Base-by-base conservation (phyloP, 1,140 invertebrate genomes). In the Drosophila mojavensis region DNA sequence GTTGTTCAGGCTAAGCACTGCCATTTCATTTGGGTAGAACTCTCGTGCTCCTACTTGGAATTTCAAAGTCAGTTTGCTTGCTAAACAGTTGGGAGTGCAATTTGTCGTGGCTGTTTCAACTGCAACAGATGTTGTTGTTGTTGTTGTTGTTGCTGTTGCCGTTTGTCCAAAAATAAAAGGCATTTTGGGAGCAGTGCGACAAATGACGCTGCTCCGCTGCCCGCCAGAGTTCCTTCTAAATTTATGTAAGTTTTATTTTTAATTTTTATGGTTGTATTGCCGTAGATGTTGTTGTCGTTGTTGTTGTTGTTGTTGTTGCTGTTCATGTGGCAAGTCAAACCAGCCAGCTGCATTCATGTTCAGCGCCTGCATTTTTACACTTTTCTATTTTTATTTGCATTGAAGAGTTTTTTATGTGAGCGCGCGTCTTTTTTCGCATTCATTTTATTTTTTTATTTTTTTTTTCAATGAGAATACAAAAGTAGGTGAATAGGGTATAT, bases 221-320 rank as follows among this genome's bases (percentile, higher is more conserved):
- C 36, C 10, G 36, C 36, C 69, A 33, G 67, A 59, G 61, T 54
- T 53, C 71, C 69, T 86, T 79, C 79, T 82, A 83, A 88, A 88
- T 89, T 88, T 88, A 88, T 88, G 84, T 89, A 88, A 88, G 84
- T 89, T 88, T 88, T 88, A 88, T 88, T 88, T 88, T 89, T 79
- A 86, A 80, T 88, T 88, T 39, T 80, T 54, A 83, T 88, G 83
- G 76, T 66, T 73, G 76, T 64, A 45, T 69, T 75, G 63, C 56
- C 66, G 64, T 62, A 68, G 60, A 53, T 67, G 54, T 66, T 77
- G 73, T 59, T 80, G 59, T 64, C 70, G 54, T 66, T 77, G 73
- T 59, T 80, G 59, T 64, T 56, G 62, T 24, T 76, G 69, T 36
- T 55, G 66, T 74, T 86, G 81, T 50, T 58, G 33, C 15, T 64